These are phyloP conservation scores for Herminia tarsipennalis DNA, from an alignment of 2,888 invertebrate genomes.

Conservation along the genomic window DNA sequence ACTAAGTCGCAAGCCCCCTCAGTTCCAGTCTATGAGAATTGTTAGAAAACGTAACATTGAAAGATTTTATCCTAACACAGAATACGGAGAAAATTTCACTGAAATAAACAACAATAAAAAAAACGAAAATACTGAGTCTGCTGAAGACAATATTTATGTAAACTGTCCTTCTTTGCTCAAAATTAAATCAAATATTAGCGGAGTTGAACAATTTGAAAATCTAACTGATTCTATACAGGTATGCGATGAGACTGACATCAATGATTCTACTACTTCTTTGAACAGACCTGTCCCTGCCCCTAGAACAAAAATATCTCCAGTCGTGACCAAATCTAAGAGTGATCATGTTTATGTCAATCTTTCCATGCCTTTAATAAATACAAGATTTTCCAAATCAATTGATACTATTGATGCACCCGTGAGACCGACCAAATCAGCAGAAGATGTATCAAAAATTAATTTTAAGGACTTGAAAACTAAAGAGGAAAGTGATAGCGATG, in stretches of 20 bases:
- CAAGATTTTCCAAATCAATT: slow-evolving; percentile 58
- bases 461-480: slow-evolving; percentile 37
- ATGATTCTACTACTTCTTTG: slow-evolving; percentile 75
- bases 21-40: slow-evolving; percentile 81
- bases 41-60: slow-evolving; percentile 78
- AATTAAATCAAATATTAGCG: slow-evolving; percentile 71
- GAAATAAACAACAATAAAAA: slow-evolving; percentile 78
- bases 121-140: slow-evolving; percentile 55
- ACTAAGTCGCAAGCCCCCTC: slow-evolving; percentile 63
- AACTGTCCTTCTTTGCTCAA: slow-evolving; percentile 73
- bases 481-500: slow-evolving; percentile 40
- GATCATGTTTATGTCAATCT: slow-evolving; percentile 87
- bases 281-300: slow-evolving; percentile 87
- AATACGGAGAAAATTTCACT: slow-evolving; percentile 77
- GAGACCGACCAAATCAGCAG: slow-evolving; percentile 69
- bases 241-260: slow-evolving; percentile 80
- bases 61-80: slow-evolving; percentile 80
- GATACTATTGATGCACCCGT: slow-evolving; percentile 72
- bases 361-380: slow-evolving; percentile 79
- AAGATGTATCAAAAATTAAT: slow-evolving; percentile 59
- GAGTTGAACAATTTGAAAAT: slow-evolving; percentile 85
- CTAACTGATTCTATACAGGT: slow-evolving; percentile 89
- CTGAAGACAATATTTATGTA: slow-evolving; percentile 73
- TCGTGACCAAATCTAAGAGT: slow-evolving; percentile 68
- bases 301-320: slow-evolving; percentile 75